Base-by-base conservation (phyloP, 2,113 vertebrate genomes). In the Colistium nudipinnis region DNA sequence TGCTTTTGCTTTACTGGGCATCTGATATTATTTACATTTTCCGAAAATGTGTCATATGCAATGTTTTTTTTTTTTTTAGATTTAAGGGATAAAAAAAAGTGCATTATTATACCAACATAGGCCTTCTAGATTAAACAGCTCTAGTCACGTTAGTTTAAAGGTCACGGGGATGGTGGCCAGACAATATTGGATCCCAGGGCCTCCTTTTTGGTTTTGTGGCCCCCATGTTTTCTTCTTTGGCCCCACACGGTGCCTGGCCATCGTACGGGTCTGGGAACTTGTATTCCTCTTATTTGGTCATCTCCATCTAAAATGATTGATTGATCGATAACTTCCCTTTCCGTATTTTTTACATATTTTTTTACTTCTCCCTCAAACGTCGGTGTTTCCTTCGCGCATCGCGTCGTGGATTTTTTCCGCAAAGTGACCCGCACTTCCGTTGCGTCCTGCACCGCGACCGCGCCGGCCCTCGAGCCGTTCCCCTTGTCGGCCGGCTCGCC, bases 381-480 rank as follows among this genome's bases (percentile, higher is more conserved):
- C n/a, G 24, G 5, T 48, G 5, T 36, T n/a, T 48, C 38, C 33
- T 20, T 10, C 22, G 10, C 39, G 38, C 57, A 28, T 43, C 38
- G 16, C 30, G 49, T 57, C 31, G 60, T 24, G 0, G 25, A 24
- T 19, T 48, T 28, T 38, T 25, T 11, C 33, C 41, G 8, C 44
- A 13, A 19, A 19, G 49, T 39, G 49, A 45, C 22, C 13, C 35
- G 12, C 28, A 62, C 62, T 41, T 56, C 35, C 28, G 25, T n/a
- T 30, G 22, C 4, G 8, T 73, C 35, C 55, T 14, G 6, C 55
- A 57, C 62, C 69, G 78, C 82, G 68, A 71, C 28, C 41, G 44
- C 35, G 47, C 22, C 48, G 25, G 47, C 62, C n/a, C 35, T 44
- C 1, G 0, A 73, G 60, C 57, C 70, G 61, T 83, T 68, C 73